Percentiles rank a stretch among this genome's conserved stretches.
Conservation (phyloP, 2,113 vertebrate species). For the Notiomystis cincta region DNA sequence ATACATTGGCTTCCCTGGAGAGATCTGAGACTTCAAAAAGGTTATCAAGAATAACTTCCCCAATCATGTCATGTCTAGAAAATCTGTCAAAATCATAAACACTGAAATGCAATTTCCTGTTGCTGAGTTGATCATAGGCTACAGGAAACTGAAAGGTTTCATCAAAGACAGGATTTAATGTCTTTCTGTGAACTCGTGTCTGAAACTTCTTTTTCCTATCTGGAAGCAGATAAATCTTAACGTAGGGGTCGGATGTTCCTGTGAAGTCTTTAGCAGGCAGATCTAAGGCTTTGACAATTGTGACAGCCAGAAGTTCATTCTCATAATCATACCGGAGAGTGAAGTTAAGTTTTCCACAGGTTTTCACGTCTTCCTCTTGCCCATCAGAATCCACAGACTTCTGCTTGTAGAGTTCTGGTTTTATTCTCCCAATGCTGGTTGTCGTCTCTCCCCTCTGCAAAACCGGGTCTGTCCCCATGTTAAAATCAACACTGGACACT, state of each 20-base stretch:
- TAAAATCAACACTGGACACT: conserved; percentile 92
- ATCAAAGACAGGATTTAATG: conserved; percentile 91
- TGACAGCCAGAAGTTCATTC: conserved; percentile 89
- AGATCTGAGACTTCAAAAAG: conserved; percentile 97
- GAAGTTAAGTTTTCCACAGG: conserved; percentile 94
- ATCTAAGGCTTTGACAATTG: conserved; percentile 91
- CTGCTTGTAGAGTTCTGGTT: conserved; percentile 97
- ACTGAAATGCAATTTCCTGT: conserved; percentile 95
- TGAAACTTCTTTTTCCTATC: conserved; percentile 98
- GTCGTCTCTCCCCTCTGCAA: conserved; percentile 89
- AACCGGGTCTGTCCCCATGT: conserved; percentile 78
- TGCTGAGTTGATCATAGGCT: conserved; percentile 89
- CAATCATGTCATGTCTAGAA: conserved; percentile 98
- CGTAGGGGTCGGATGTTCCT: conserved; percentile 94
- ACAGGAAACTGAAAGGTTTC: conserved; percentile 94
- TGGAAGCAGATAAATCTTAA: conserved; percentile 96
- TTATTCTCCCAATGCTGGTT: conserved; percentile 94
- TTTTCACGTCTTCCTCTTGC: conserved; percentile 83
- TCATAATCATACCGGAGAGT: conserved; percentile 91
- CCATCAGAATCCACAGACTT: conserved; percentile 94
- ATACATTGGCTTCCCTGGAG: conserved; percentile 92
- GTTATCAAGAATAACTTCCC: conserved; percentile 96
- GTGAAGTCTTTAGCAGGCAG: conserved; percentile 95
- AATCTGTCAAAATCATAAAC: conserved; percentile 98
- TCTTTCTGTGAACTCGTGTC: conserved; percentile 96